Evolutionary conservation across 2,797 vertebrate species (phyloP).

Genomic region (Phaenicophaeus curvirostris): DNA sequence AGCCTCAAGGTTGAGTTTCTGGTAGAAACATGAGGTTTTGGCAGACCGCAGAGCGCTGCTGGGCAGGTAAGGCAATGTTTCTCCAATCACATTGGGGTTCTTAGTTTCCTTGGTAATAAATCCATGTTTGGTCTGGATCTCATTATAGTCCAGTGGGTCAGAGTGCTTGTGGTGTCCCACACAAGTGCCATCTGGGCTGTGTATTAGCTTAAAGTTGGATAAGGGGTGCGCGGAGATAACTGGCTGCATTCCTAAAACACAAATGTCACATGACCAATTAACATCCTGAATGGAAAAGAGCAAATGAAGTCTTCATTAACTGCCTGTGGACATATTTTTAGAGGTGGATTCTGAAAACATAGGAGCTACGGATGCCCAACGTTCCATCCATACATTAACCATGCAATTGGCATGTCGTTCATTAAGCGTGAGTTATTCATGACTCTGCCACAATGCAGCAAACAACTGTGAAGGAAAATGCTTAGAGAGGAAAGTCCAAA

Average conservation of each 20-base stretch:
- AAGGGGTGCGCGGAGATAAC: conserved; percentile 85
- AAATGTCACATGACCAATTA: background rate
- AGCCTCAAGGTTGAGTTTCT: conserved; percentile 86
- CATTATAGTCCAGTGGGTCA: too few relatives aligned
- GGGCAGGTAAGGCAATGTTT: conserved; percentile 85
- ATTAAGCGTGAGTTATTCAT: background rate
- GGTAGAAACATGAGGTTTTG: conserved; percentile 86
- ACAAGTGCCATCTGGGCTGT: too few relatives aligned
- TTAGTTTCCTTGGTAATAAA: too few relatives aligned
- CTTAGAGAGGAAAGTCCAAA: background rate
- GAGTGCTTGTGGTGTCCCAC: too few relatives aligned
- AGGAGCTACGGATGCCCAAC: background rate
- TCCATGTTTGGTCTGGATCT: too few relatives aligned
- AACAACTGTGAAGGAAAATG: background rate
- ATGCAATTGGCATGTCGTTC: background rate
- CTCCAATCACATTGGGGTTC: conserved; percentile 84
- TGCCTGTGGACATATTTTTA: background rate
- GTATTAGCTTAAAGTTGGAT: conserved; percentile 88
- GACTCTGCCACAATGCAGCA: background rate
- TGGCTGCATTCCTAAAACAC: conserved; percentile 83
- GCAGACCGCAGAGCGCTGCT: conserved; percentile 78
- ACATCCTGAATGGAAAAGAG: background rate
- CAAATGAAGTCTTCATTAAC: background rate
- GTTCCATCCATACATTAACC: background rate
- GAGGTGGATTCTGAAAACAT: background rate